Percentiles rank a stretch among this genome's conserved stretches.
These are phyloP conservation scores for Hippasteria phrygiana DNA, from an alignment of 53 echinoderm and acorn worm species.

Conservation along the genomic window DNA sequence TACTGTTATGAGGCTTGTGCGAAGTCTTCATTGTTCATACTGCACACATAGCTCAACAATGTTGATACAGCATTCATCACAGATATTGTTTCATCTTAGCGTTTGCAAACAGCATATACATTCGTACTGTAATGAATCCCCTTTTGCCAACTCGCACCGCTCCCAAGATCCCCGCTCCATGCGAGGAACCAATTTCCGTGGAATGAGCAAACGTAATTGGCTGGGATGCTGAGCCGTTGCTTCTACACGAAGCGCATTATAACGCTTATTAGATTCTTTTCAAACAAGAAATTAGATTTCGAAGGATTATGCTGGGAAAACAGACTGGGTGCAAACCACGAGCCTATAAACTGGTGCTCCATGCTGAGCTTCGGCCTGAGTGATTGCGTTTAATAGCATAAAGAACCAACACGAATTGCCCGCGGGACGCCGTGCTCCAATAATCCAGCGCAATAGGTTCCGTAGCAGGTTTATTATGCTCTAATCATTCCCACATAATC, in stretches of 20 bases:
- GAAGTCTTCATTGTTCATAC: too few species aligned
- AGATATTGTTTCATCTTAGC: neutral
- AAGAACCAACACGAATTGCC: slow-evolving; percentile 54
- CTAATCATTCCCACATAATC: slow-evolving; percentile 14
- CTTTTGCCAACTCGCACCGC: neutral
- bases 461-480: neutral
- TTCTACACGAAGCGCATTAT: slow-evolving; percentile 49
- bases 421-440: slow-evolving; percentile 27
- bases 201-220: slow-evolving; percentile 30
- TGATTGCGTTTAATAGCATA: slow-evolving; percentile 20
- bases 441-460: slow-evolving; percentile 21
- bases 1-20: too few species aligned
- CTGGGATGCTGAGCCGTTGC: slow-evolving; percentile 18
- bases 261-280: slow-evolving; percentile 58
- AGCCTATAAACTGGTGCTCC: neutral
- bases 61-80: neutral
- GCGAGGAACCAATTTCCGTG: neutral
- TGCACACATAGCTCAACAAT: too few species aligned
- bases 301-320: neutral
- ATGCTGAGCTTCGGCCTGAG: neutral
- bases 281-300: slow-evolving; percentile 57
- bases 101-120: too few species aligned
- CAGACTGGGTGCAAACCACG: slow-evolving; percentile 17
- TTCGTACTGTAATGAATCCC: neutral
- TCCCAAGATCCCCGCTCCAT: neutral